Base-by-base conservation (phyloP, 2,888 invertebrate genomes). In the Microctonus hyperodae region DNA sequence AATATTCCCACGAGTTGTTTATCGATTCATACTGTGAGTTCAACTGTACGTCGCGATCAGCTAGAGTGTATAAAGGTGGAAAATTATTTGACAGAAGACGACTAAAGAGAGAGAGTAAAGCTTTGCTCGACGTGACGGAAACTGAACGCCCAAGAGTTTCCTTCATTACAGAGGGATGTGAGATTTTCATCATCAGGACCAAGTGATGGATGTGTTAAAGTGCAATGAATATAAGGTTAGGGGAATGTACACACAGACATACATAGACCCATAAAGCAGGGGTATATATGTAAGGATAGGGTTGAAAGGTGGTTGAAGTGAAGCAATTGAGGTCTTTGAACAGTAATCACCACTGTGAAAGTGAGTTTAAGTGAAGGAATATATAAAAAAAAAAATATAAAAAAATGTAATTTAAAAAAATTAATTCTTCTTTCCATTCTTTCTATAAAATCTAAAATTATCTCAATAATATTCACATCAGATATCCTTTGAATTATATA, bases 271-370 rank as follows among this genome's bases (percentile, higher is more conserved):
- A 51, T 35, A 28, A 31, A 56, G 23, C 13, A 11, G 50, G 23
- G n/a, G n/a, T 53, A 59, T 48, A 59, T 25, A 61, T 3, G 37
- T 50, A 55, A 35, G 28, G 44, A 31, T 23, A 11, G 55, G n/a
- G 25, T 33, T 28, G 33, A 48, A 44, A 53, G n/a, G 16, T 51
- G 20, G 62, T 33, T 65, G 44, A 59, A 55, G 64, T 61, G 53
- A 67, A 68, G 50, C 68, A 65, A 62, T 33, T 58, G 62, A 62
- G n/a, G 67, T 73, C 75, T 75, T 75, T 74, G 79, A 79, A 79
- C 76, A 76, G 75, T 77, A 78, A 79, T 79, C 79, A 79, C 76
- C 78, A 75, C 75, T 75, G 70, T 66, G 40, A 37, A 31, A 44
- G 25, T 37, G 57, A 58, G 63, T 59, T 66, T 48, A 33, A 23